Percentiles rank a stretch among this genome's conserved stretches.
These are phyloP conservation scores for Meles meles DNA, from an alignment of 2,113 vertebrate species.

Conservation along the genomic window DNA sequence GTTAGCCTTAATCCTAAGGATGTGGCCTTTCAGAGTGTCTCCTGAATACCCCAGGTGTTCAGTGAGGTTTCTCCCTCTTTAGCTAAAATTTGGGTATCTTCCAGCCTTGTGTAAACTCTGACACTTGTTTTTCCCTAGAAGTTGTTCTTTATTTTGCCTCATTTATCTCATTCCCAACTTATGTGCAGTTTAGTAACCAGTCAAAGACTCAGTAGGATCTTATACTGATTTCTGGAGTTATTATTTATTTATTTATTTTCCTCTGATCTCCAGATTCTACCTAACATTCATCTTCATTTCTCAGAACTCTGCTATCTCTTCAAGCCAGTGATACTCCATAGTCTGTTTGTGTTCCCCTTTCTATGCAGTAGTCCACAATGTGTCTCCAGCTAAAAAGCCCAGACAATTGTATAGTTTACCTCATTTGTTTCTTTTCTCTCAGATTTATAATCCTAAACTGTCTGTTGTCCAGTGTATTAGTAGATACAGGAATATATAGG, in stretches of 20 bases:
- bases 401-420: background rate
- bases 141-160: background rate
- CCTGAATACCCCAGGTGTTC: background rate
- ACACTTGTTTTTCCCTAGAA: background rate
- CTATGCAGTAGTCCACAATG: background rate
- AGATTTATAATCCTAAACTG: background rate
- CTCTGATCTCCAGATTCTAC: background rate
- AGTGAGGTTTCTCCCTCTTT: background rate
- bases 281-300: background rate
- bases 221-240: background rate
- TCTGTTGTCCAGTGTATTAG: background rate
- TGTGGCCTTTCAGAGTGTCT: background rate
- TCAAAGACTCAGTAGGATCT: background rate
- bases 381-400: background rate
- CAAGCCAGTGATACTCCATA: background rate
- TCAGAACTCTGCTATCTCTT: background rate
- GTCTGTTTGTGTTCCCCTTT: background rate
- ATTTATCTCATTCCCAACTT: background rate
- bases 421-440: background rate
- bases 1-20: background rate
- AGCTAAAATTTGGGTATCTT: background rate
- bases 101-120: background rate
- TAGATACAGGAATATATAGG: no score
- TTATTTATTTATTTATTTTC: background rate
- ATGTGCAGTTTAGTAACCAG: background rate